phyloP scores from a whole-genome alignment of 2,888 invertebrate genomes.

The Tortrix viridana region DNA sequence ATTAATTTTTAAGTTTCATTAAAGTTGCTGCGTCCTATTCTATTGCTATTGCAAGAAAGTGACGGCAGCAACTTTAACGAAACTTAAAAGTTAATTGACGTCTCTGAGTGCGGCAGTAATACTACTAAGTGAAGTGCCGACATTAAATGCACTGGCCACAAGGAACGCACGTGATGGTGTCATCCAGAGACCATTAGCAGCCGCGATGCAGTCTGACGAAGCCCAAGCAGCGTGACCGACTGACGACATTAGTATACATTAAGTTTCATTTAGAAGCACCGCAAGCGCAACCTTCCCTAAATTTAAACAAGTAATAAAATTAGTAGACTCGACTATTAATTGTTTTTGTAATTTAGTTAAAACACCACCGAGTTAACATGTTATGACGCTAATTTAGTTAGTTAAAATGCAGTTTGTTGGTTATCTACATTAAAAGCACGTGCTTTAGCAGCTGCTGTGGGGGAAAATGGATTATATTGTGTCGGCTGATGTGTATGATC shows the following conservation, averaged over 20 bases:
- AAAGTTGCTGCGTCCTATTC: too few relatives aligned
- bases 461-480: conserved; percentile 64
- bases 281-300: conserved; percentile 53
- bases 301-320: conserved; percentile 60
- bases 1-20: too few relatives aligned
- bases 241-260: conserved; percentile 60
- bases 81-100: too few relatives aligned
- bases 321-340: conserved; percentile 55
- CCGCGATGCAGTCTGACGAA: conserved; percentile 48
- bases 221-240: conserved; percentile 56
- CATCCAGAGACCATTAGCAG: conserved; percentile 46
- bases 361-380: conserved; percentile 61
- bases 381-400: conserved; percentile 58
- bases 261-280: conserved; percentile 53
- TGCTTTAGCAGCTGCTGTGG: conserved; percentile 62
- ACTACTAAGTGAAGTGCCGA: too few relatives aligned
- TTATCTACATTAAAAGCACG: conserved; percentile 45
- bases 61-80: too few relatives aligned
- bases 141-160: conserved; percentile 44
- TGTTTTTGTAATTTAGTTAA: conserved; percentile 65
- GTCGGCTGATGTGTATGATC: conserved; percentile 56
- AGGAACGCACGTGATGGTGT: conserved; percentile 52
- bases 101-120: too few relatives aligned
- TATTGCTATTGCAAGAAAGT: too few relatives aligned
- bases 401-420: conserved; percentile 35